A percentile compares a stretch with the other conserved stretches of the same genome.
Evolutionary conservation across 2,888 invertebrate species (phyloP).

Genomic region (Coenonympha arcania): DNA sequence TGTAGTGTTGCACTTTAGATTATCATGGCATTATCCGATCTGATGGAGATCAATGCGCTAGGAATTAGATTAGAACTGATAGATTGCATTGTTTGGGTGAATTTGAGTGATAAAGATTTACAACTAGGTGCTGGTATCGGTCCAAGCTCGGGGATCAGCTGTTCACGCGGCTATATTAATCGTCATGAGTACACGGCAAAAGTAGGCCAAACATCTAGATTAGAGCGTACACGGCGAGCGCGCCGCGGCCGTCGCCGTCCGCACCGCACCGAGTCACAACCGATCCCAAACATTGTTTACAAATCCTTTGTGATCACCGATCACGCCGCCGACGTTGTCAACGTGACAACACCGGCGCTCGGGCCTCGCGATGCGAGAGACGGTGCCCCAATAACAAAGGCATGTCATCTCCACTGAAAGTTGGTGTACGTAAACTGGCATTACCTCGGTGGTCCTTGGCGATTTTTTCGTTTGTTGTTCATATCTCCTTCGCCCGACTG

Average conservation of each 20-base stretch:
- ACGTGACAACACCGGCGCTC: slow-evolving; percentile 45
- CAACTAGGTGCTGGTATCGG: slow-evolving; percentile 31
- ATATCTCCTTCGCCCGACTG: slow-evolving; percentile 77
- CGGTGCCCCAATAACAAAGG: slow-evolving; percentile 63
- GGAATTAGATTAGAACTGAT: slow-evolving; percentile 1
- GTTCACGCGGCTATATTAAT: slow-evolving; percentile 71
- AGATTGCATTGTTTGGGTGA: slow-evolving; percentile 1
- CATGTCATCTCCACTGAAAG: slow-evolving; percentile 59
- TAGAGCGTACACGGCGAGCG: slow-evolving; percentile 48
- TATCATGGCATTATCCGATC: not conserved
- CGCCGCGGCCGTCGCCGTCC: slow-evolving; percentile 43
- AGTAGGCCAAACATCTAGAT: slow-evolving; percentile 70
- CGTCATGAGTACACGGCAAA: slow-evolving; percentile 60
- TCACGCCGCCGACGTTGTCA: slow-evolving; percentile 48
- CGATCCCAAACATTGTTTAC: slow-evolving; percentile 56
- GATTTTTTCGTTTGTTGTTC: slow-evolving; percentile 89
- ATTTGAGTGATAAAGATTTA: slow-evolving; percentile 33
- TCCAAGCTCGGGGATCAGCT: slow-evolving; percentile 64
- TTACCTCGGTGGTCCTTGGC: slow-evolving; percentile 84
- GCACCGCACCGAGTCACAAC: slow-evolving; percentile 39
- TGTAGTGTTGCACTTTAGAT: not conserved
- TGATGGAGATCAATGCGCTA: not conserved
- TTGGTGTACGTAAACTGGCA: slow-evolving; percentile 46
- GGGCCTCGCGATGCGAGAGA: slow-evolving; percentile 49
- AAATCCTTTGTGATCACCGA: slow-evolving; percentile 45